Evolutionary conservation across 1,140 invertebrate species (phyloP), one percentile per base, ranked within the genome.

Genomic region (Oreohelix idahoensis): DNA sequence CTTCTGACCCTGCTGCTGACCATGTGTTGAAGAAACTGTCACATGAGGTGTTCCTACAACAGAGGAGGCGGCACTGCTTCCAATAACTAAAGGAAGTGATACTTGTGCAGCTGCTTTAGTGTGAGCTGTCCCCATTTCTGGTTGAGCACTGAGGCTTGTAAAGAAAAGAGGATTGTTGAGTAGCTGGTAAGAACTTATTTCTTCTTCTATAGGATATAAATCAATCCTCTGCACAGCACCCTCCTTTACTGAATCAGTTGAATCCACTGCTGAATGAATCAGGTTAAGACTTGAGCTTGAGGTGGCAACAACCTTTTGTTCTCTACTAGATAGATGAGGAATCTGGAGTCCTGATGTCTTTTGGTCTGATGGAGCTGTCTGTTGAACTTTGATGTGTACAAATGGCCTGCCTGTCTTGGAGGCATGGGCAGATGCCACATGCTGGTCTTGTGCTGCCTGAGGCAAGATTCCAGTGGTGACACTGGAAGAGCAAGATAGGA

Each of bases 351-450:
- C 29, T 32, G 63, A 66, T 32, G 29, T 32, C 20, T 23, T 66
- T 11, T 32, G 63, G 2, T 51, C 45, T 45, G 45, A 1, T 45
- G 39, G 71, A 53, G 32, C 45, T n/a, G 74, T 35, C 42, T 76
- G 74, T 10, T 42, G 42, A n/a, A 76, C 74, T 51, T 2, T 76
- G 45, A 39, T 76, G 11, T 51, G 39, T 51, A 76, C 45, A 51
- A 35, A 51, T 10, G 45, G 45, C 10, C 42, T 39, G 42, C 74
- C 45, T 29, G 45, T 35, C 29, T 39, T 76, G 45, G 74, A n/a
- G 63, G 11, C 20, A 32, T 35, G n/a, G 8, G 32, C 29, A 29
- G 63, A 66, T 32, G 63, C 63, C 17, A 17, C n/a, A 23, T 32
- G n/a, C 23, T 15, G 51, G 17, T 58, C 51, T 58, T 58, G 51